These are phyloP conservation scores for Agrypnia vestita DNA, from an alignment of 1,140 invertebrate genomes.

Conservation along the genomic window DNA sequence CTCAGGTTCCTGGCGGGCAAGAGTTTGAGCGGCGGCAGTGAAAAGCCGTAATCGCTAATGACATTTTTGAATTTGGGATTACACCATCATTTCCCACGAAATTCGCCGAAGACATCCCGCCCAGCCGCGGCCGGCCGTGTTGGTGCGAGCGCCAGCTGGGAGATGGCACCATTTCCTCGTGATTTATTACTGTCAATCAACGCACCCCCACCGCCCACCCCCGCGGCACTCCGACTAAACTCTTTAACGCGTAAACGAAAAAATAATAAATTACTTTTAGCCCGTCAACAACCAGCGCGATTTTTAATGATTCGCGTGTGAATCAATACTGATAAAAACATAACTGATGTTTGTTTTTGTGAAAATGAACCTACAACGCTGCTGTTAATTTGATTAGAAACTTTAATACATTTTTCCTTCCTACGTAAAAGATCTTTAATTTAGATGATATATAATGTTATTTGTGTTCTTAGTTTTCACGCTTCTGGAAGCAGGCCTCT, in stretches of 20 bases:
- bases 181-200: conserved; percentile 59
- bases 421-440: too few species aligned
- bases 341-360: too few species aligned
- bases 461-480: too few species aligned
- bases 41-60: conserved; percentile 22
- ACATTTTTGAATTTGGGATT: conserved; percentile 28
- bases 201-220: conserved; percentile 31
- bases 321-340: not conserved
- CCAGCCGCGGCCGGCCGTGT: conserved; percentile 22
- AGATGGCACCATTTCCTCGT: conserved; percentile 56
- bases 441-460: too few species aligned
- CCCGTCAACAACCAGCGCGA: conserved; percentile 6
- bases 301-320: conserved; percentile 3
- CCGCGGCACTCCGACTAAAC: conserved; percentile 26
- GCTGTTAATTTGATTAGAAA: too few species aligned
- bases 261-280: conserved; percentile 28
- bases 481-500: too few species aligned
- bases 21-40: not conserved
- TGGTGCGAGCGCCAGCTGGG: conserved; percentile 53
- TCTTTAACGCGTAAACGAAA: conserved; percentile 41
- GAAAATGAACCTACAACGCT: too few species aligned
- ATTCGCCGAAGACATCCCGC: not conserved
- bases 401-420: too few species aligned
- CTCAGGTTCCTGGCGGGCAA: not conserved
- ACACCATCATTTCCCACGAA: conserved; percentile 10